Conservation (phyloP, 2,113 vertebrate species). For the Rhabdomys dilectus region DNA sequence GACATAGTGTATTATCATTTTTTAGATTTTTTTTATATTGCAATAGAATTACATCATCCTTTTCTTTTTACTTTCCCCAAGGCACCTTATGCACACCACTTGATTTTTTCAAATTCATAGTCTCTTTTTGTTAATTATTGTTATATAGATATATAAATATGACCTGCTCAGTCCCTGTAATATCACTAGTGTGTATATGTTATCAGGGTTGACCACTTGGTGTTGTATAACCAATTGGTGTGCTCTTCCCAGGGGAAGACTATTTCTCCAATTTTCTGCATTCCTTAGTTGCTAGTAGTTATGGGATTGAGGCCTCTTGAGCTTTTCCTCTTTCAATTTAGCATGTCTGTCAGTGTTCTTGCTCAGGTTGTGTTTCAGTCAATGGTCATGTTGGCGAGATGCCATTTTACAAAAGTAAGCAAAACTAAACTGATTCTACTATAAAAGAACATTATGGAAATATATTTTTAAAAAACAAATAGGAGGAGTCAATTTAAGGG, state of each 20-base stretch:
- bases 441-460: neutral
- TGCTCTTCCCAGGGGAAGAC: too few relatives aligned
- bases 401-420: neutral
- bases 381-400: neutral
- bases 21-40: neutral
- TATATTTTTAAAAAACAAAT: neutral
- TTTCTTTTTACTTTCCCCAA: neutral
- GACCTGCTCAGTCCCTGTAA: neutral
- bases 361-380: neutral
- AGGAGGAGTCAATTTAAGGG: neutral
- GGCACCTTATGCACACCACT: neutral
- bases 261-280: too few relatives aligned
- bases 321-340: too few relatives aligned
- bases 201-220: too few relatives aligned
- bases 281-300: too few relatives aligned
- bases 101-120: neutral
- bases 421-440: neutral
- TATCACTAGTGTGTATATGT: too few relatives aligned
- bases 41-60: neutral
- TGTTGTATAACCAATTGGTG: too few relatives aligned
- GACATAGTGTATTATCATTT: neutral
- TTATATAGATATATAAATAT: neutral
- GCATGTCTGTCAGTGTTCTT: too few relatives aligned
- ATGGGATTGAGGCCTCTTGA: too few relatives aligned
- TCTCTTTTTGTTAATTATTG: neutral